Conservation (phyloP, 2,113 vertebrate genomes). For the Pipa parva region DNA sequence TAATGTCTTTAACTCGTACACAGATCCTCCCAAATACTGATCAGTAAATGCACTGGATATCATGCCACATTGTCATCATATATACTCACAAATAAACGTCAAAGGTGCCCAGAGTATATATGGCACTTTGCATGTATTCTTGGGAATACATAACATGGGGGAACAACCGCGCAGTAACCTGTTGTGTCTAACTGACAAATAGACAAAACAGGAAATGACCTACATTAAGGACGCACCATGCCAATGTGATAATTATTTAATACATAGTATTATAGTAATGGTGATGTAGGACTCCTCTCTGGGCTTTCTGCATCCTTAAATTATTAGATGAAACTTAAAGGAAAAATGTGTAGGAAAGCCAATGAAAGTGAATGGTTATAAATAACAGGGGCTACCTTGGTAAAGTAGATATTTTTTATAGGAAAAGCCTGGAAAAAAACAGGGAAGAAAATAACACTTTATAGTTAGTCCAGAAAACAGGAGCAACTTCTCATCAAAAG, state of each 20-base stretch:
- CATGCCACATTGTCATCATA: not conserved
- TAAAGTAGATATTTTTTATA: slow-evolving; percentile 76
- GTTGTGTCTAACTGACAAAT: not conserved
- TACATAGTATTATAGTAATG: not conserved
- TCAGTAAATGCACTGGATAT: not conserved
- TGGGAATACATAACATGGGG: not conserved
- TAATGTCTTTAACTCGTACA: too few species aligned
- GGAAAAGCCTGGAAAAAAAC: slow-evolving; percentile 72
- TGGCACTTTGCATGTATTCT: not conserved
- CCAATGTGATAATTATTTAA: not conserved
- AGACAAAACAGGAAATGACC: not conserved
- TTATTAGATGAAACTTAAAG: not conserved
- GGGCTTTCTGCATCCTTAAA: slow-evolving; percentile 48
- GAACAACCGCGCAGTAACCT: not conserved
- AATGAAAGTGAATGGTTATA: not conserved
- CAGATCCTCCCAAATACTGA: too few species aligned
- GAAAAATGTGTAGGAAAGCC: not conserved
- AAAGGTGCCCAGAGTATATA: slow-evolving; percentile 2
- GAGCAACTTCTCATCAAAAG: too few species aligned
- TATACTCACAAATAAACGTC: not conserved
- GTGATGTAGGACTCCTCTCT: not conserved
- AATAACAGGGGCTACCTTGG: slow-evolving; percentile 70
- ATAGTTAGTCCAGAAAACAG: slow-evolving; percentile 53
- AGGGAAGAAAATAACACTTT: slow-evolving; percentile 54
- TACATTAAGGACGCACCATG: not conserved